Conservation (phyloP, 2,113 vertebrate species). For the Tachysurus vachellii region DNA sequence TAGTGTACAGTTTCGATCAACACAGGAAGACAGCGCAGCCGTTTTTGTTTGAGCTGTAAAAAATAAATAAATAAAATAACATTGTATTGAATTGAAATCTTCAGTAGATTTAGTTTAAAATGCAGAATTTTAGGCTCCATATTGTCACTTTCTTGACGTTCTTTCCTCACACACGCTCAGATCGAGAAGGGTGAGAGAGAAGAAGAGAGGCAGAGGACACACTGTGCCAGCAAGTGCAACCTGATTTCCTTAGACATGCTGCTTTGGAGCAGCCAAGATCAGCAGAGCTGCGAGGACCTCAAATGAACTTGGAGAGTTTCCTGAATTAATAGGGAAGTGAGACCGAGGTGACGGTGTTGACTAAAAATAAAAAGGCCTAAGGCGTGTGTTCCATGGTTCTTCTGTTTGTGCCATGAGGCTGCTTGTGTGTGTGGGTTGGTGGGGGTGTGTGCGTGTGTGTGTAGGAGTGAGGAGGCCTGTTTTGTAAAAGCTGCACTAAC, state of each 20-base stretch:
- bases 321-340: conserved; percentile 58
- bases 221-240: conserved; percentile 78
- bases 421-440: not conserved
- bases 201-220: conserved; percentile 61
- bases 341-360: conserved; percentile 47
- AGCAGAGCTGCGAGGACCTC: conserved; percentile 66
- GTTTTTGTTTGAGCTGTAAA: not conserved
- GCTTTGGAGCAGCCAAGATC: conserved; percentile 69
- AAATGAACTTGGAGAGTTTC: conserved; percentile 69
- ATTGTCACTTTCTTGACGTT: conserved; percentile 1
- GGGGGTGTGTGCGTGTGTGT: not conserved
- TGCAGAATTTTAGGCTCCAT: not conserved
- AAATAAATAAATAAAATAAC: not conserved
- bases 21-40: not conserved
- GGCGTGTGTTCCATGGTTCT: conserved; percentile 32
- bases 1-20: not conserved
- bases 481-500: not conserved
- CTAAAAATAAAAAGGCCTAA: conserved; percentile 49
- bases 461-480: not conserved
- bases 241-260: conserved; percentile 78
- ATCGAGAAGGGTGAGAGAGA: conserved; percentile 3
- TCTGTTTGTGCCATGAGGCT: conserved; percentile 30
- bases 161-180: not conserved
- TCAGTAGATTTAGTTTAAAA: not conserved
- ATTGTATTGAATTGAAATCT: not conserved